These are phyloP conservation scores for Leptoteleia sp. DNA, from an alignment of 1,140 invertebrate genomes.

Conservation along the genomic window DNA sequence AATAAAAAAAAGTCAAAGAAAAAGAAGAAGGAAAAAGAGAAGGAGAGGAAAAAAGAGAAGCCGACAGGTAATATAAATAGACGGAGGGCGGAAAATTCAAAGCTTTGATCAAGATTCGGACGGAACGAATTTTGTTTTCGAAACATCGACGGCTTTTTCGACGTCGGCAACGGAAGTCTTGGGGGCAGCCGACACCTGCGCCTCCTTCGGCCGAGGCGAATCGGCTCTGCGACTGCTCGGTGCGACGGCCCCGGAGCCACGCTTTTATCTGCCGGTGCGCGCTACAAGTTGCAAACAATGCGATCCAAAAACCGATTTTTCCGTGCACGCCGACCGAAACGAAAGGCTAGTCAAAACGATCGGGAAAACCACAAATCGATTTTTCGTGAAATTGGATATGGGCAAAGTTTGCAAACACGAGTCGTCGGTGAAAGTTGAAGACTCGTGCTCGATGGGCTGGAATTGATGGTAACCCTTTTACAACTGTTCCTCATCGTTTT, in stretches of 20 bases:
- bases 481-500: no score
- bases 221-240: slow-evolving; percentile 29
- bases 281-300: slow-evolving; percentile 21
- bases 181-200: slow-evolving; percentile 59
- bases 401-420: slow-evolving; percentile 32
- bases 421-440: neutral
- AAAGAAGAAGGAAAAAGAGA: slow-evolving; percentile 19
- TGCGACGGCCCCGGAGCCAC: slow-evolving; percentile 41
- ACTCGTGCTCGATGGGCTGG: neutral
- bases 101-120: slow-evolving; percentile 70
- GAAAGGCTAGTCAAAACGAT: slow-evolving; percentile 30
- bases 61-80: slow-evolving; percentile 48
- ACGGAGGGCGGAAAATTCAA: slow-evolving; percentile 51
- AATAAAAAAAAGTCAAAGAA: neutral
- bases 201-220: slow-evolving; percentile 57
- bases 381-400: slow-evolving; percentile 30
- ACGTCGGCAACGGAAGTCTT: slow-evolving; percentile 66
- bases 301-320: slow-evolving; percentile 30
- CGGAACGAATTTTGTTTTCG: slow-evolving; percentile 77
- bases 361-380: slow-evolving; percentile 33
- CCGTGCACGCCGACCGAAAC: slow-evolving; percentile 28
- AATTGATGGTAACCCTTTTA: no score
- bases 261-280: neutral
- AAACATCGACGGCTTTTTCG: slow-evolving; percentile 69
- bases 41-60: no score